A percentile compares a stretch with the other conserved stretches of the same genome.
phyloP scores from a whole-genome alignment of 2,797 vertebrate genomes.

The Poeciliopsis turneri region DNA sequence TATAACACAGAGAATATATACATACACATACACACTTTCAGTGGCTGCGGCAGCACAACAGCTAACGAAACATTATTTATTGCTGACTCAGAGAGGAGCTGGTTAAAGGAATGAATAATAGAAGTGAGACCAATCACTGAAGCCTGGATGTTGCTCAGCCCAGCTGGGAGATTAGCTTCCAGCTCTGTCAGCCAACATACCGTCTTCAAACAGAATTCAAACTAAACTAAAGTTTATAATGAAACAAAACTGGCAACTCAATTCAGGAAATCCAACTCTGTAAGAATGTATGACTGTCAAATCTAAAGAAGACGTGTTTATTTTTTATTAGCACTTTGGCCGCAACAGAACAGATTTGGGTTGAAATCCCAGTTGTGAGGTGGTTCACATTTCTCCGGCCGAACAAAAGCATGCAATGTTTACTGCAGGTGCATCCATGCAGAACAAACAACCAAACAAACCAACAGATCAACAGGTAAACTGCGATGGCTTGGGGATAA shows the following conservation, averaged over 20 bases:
- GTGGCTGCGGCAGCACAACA: conserved; percentile 18
- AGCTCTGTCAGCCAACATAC: conserved; percentile 30
- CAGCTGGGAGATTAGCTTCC: conserved; percentile 26
- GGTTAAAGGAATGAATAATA: conserved; percentile 67
- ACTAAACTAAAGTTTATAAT: conserved; percentile 21
- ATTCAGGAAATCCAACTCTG: not conserved
- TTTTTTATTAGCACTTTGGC: not conserved
- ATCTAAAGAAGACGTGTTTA: not conserved
- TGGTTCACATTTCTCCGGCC: not conserved
- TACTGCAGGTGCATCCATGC: not conserved
- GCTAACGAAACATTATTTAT: conserved; percentile 11
- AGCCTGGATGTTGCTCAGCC: conserved; percentile 27
- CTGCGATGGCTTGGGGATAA: not conserved
- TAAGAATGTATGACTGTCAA: not conserved
- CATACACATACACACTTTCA: conserved; percentile 12
- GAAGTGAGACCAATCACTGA: conserved; percentile 48
- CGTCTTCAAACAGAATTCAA: conserved; percentile 54
- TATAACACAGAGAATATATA: conserved; percentile 21
- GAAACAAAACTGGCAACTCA: not conserved
- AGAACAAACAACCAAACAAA: not conserved
- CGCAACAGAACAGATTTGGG: not conserved
- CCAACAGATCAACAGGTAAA: not conserved
- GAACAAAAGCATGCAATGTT: not conserved
- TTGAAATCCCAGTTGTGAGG: not conserved
- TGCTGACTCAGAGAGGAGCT: conserved; percentile 41